Evolutionary conservation across 2,888 invertebrate genomes (phyloP), one percentile per base, ranked within the genome.

Genomic region (Drosophila mettleri): DNA sequence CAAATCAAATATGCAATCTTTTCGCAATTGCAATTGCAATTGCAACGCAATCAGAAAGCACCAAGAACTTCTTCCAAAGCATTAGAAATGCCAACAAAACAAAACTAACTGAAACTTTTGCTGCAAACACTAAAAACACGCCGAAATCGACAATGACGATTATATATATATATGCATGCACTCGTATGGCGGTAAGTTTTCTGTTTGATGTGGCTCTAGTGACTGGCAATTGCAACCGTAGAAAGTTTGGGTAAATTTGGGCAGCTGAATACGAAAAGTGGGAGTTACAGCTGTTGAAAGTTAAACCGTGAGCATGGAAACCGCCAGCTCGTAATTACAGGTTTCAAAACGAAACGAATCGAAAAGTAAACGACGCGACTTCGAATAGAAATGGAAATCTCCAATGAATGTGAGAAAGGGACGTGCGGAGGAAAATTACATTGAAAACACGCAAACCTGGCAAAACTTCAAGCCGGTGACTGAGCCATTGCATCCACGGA

Each of bases 251-350:
- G 20, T 48, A 43, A 62, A 29, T 29, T n/a, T n/a, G n/a, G n/a
- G 18, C n/a, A n/a, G n/a, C 29, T 41, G 46, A 53, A 38, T 33
- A 31, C 38, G n/a, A 41, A 27, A 48, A 62, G 53, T 36, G 60
- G 39, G 45, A 60, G 55, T 69, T 69, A 53, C 72, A 72, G 58
- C 69, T 77, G 79, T 66, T 80, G 74, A 83, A 83, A 78, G 74
- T 78, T 78, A 80, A 84, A 75, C 80, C 72, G 66, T 59, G 70
- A 78, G 69, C 67, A 80, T 70, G 72, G 74, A 76, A 74, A 76
- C 72, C 58, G 46, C 49, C 70, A 54, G 70, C 60, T 72, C 67
- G 71, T 82, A 87, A 87, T 86, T 85, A 86, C 80, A 76, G 73
- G 74, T 78, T 78, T 74, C 67, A 70, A 66, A 80, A 64, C 73